A percentile compares a stretch with the other conserved stretches of the same genome.
These are phyloP conservation scores for Nomada flava DNA, from an alignment of 2,888 invertebrate species.

Conservation along the genomic window DNA sequence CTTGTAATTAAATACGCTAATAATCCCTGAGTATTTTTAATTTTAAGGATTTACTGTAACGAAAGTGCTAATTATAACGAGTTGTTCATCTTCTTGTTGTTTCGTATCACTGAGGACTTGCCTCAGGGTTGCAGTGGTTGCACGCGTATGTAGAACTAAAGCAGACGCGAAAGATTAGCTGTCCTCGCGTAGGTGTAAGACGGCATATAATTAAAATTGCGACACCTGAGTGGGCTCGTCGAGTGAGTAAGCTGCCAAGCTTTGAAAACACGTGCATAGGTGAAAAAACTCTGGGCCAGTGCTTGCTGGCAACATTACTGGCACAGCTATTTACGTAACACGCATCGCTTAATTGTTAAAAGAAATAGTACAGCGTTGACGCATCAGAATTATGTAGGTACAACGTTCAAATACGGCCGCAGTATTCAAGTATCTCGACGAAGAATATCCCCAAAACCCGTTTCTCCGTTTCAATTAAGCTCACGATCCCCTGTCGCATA, in stretches of 20 bases:
- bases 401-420: too few relatives aligned
- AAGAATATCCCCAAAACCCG: background rate
- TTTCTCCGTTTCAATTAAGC: slow-evolving; percentile 3
- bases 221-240: background rate
- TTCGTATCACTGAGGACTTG: too few relatives aligned
- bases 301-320: too few relatives aligned
- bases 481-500: background rate
- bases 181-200: background rate
- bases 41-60: too few relatives aligned
- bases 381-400: too few relatives aligned
- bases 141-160: background rate
- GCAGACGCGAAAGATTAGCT: background rate
- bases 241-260: background rate
- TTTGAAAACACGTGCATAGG: background rate
- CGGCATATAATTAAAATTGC: background rate
- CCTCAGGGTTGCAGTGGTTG: background rate
- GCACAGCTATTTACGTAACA: too few relatives aligned
- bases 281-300: background rate
- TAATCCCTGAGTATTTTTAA: too few relatives aligned
- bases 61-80: background rate
- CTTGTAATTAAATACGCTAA: too few relatives aligned
- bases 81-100: background rate
- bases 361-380: too few relatives aligned
- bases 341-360: too few relatives aligned
- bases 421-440: too few relatives aligned